Base-by-base conservation (phyloP, 2,888 invertebrate species). In the Ectropis crepuscularia region DNA sequence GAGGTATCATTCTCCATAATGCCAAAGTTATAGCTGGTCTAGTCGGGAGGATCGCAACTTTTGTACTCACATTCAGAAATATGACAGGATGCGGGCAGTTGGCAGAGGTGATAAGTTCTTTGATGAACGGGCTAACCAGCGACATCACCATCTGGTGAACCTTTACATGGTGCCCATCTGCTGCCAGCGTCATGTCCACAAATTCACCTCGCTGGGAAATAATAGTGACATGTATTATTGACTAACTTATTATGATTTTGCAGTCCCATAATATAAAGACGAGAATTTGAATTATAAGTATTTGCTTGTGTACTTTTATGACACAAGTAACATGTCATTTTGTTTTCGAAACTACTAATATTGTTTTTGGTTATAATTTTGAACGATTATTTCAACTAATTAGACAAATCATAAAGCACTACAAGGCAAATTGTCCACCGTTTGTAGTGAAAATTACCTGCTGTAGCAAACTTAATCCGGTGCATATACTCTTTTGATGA, bases 161-260 rank as follows among this genome's bases (percentile, higher is more conserved):
- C 70, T 90, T 92, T 5, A 92, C 90, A 62, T 83, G 78, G 67
- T 90, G 87, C 0, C 92, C 92, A 42, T 92, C 91, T 2, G 92
- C 92, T 5, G 91, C 92, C 42, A 93, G 65, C 0, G 93, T 93
- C 90, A 93, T 89, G 68, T 93, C 92, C 39, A 93, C 92, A 74
- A 92, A 91, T 65, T 92, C 89, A 9, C 86, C 92, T 73, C 81
- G 86, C 92, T 93, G 74, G 4, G 4, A 8, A 59, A 41, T 39
- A 28, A 39, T 8, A 46, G 7, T 28, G 5, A 6, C 6, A 11
- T 45, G 6, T 45, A 11, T 11, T 9, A 46, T 46, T 16, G 16
- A 28, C 16, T 28, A 28, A 28, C 16, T 28, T 28, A 28, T 28
- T 4, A 28, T 28, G 16, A 28, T 28, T 28, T 28, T 28, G 16